Evolutionary conservation across 2,113 vertebrate genomes (phyloP), one percentile per base, ranked within the genome.

Genomic region (Taxidea taxus): DNA sequence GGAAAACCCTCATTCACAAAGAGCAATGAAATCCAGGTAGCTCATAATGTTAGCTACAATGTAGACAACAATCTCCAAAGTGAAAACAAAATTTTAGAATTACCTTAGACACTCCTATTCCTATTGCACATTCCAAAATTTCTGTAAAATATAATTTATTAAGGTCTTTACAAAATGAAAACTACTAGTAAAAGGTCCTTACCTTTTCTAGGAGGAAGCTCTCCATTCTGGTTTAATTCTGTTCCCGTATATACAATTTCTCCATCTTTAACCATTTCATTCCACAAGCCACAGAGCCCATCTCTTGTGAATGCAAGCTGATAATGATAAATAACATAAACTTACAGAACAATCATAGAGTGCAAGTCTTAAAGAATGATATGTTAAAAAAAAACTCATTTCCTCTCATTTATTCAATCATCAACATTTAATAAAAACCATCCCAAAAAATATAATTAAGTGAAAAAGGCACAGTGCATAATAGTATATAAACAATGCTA

Each of bases 221-320:
- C 99, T 99, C 99, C 99, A 97, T 98, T 99, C 97, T 99, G 99
- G 92, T 98, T 97, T 7, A 99, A 98, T 83, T 99, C 99, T 92
- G 99, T 99, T 94, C 99, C 99, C 27, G 98, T 99, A 95, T 99
- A 99, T 9, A 99, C 97, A 93, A 99, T 99, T 98, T 99, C 99
- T 49, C 99, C 99, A 98, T 99, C 99, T 99, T 99, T 99, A 34
- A 99, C 99, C 99, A 99, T 99, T 98, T 99, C 99, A 95, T 99
- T 99, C 99, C 99, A 99, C 98, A 99, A 99, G 97, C 99, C 99
- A 96, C 99, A 99, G 18, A 99, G 99, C 49, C 99, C 99, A 99
- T 99, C 99, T 88, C 99, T 98, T 68, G 99, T 99, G 98, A 99
- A 99, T 6, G 99, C 99, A 3, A 99, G 99, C 99, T 99, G 98